A percentile compares a stretch with the other conserved stretches of the same genome.
Evolutionary conservation across 1,140 invertebrate genomes (phyloP).

Genomic region (Neodiprion virginianus): DNA sequence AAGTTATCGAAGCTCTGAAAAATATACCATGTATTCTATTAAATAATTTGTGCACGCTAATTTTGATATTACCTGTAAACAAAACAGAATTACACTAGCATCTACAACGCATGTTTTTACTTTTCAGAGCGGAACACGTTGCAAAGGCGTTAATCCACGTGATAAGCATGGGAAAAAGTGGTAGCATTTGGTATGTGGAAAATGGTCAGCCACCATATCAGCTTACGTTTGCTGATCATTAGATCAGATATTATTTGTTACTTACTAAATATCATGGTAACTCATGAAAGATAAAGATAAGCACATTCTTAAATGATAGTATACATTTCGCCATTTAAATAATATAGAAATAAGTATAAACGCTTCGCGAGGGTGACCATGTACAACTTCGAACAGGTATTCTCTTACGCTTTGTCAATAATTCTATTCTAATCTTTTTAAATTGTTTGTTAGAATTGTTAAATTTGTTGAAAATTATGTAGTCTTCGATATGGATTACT

Average conservation of each 20-base stretch:
- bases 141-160: constrained; percentile 70
- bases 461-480: too few species aligned
- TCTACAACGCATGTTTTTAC: constrained; percentile 23
- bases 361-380: background rate
- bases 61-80: too few species aligned
- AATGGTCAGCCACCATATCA: constrained; percentile 70
- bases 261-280: background rate
- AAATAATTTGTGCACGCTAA: background rate
- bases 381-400: too few species aligned
- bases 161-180: constrained; percentile 70
- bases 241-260: constrained; percentile 15
- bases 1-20: background rate
- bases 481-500: too few species aligned
- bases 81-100: constrained; percentile 2
- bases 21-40: background rate
- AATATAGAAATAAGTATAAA: background rate
- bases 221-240: constrained; percentile 57
- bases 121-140: constrained; percentile 70
- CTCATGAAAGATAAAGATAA: background rate
- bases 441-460: too few species aligned
- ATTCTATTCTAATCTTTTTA: too few species aligned
- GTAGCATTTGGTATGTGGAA: constrained; percentile 75
- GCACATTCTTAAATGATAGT: background rate
- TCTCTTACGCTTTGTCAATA: too few species aligned
- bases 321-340: background rate